A percentile compares a stretch with the other conserved stretches of the same genome.
These are phyloP conservation scores for Scotopteryx bipunctaria DNA, from an alignment of 2,888 invertebrate species.

Conservation along the genomic window DNA sequence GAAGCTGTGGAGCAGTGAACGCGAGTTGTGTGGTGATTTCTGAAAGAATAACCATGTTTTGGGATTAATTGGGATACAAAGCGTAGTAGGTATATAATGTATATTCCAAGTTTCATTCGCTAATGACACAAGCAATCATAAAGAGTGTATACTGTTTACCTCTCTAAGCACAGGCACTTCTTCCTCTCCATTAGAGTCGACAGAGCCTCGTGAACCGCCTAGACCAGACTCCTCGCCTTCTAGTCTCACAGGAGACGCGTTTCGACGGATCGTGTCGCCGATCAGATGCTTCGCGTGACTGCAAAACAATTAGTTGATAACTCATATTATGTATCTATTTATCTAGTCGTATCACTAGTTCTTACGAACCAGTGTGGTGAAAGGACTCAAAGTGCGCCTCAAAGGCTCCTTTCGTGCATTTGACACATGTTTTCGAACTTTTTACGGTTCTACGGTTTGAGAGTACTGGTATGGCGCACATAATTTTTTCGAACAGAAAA, in stretches of 20 bases:
- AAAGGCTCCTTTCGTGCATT: too few relatives aligned
- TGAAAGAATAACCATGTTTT: constrained; percentile 44
- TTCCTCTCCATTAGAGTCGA: constrained; percentile 85
- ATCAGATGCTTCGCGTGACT: constrained; percentile 96
- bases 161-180: constrained; percentile 58
- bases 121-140: too few relatives aligned
- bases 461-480: too few relatives aligned
- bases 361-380: too few relatives aligned
- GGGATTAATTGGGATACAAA: background rate
- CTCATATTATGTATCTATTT: background rate
- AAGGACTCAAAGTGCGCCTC: too few relatives aligned
- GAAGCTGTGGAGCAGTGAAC: constrained; percentile 88
- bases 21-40: constrained; percentile 82
- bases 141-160: too few relatives aligned
- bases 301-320: constrained; percentile 14
- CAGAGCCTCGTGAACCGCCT: constrained; percentile 89
- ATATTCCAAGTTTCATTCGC: too few relatives aligned
- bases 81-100: too few relatives aligned
- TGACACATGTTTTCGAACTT: too few relatives aligned
- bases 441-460: too few relatives aligned
- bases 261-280: constrained; percentile 96
- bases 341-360: too few relatives aligned
- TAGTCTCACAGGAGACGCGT: constrained; percentile 94
- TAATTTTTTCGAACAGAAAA: too few relatives aligned
- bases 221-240: constrained; percentile 82